These are phyloP conservation scores for Lynx canadensis DNA, from an alignment of 2,113 vertebrate genomes.

Conservation along the genomic window DNA sequence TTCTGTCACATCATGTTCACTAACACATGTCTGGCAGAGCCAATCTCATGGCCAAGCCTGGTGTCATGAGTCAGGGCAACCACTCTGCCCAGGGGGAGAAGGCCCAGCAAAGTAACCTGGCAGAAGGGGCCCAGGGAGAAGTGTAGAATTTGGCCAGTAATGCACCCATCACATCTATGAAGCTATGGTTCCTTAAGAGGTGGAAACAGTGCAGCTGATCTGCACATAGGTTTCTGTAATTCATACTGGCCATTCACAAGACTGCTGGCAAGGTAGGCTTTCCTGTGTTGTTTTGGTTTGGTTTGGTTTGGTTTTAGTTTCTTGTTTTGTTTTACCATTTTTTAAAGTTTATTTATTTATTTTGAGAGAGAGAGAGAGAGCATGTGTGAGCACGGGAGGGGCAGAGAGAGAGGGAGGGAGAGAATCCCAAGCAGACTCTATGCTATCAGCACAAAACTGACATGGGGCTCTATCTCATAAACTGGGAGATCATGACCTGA, in stretches of 20 bases:
- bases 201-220: too few relatives aligned
- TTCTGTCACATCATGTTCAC: neutral
- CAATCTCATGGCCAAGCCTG: neutral
- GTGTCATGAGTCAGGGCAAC: too few relatives aligned
- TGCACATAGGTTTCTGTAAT: neutral
- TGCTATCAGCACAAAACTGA: too few relatives aligned
- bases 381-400: too few relatives aligned
- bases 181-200: neutral
- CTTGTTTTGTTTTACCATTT: neutral
- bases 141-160: neutral
- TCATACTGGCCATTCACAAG: rapidly evolving
- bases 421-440: too few relatives aligned
- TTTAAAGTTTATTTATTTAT: neutral
- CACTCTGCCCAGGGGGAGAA: neutral
- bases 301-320: neutral
- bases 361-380: too few relatives aligned
- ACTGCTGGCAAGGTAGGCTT: neutral
- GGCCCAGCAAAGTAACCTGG: neutral
- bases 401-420: too few relatives aligned
- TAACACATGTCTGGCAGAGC: neutral
- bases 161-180: neutral
- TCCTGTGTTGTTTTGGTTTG: neutral
- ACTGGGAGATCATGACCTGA: too few relatives aligned
- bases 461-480: too few relatives aligned
- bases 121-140: neutral